Conservation (phyloP, 2,888 invertebrate genomes). For the Lithophane ornitopus region DNA sequence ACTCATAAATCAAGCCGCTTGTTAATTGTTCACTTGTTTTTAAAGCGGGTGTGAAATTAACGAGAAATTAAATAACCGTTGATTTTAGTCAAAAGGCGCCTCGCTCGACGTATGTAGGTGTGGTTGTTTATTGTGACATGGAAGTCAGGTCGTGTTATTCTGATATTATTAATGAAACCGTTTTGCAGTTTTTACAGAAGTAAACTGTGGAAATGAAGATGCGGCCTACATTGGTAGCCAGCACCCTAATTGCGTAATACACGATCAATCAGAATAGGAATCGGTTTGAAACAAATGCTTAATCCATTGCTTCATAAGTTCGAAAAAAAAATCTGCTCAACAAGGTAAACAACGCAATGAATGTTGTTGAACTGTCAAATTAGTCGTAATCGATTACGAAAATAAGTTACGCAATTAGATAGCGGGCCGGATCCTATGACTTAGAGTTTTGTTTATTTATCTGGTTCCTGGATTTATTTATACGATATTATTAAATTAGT, state of each 20-base stretch:
- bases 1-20: slow-evolving; percentile 66
- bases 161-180: background rate
- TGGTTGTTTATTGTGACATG: background rate
- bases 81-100: slow-evolving; percentile 53
- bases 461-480: background rate
- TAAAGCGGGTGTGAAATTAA: slow-evolving; percentile 55
- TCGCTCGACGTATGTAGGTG: background rate
- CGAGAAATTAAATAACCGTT: slow-evolving; percentile 48
- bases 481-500: background rate
- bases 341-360: too few species aligned
- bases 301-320: too few species aligned
- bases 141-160: background rate
- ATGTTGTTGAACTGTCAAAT: too few species aligned
- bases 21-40: slow-evolving; percentile 59
- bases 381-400: too few species aligned
- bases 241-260: too few species aligned
- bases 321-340: too few species aligned
- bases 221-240: background rate
- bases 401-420: too few species aligned
- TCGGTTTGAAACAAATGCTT: too few species aligned
- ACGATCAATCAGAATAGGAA: too few species aligned
- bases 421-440: background rate
- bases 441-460: background rate
- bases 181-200: background rate
- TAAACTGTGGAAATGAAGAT: background rate